Percentiles rank a stretch among this genome's conserved stretches.
These are phyloP conservation scores for Thumatha senex DNA, from an alignment of 2,888 invertebrate species.

Conservation along the genomic window DNA sequence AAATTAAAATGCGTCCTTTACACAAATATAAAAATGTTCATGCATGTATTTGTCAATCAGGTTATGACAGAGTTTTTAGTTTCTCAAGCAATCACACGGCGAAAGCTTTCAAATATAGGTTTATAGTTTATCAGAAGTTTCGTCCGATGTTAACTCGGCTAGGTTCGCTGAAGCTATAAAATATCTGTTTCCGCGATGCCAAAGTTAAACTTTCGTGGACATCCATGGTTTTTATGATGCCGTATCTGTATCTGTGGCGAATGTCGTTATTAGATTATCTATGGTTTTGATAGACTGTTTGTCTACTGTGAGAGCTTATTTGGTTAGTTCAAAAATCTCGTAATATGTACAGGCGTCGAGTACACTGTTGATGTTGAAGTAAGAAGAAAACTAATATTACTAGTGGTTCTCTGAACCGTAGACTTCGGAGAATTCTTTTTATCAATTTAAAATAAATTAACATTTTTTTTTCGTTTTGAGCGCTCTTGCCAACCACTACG, in stretches of 20 bases:
- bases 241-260: slow-evolving; percentile 1
- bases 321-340: too few species aligned
- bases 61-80: slow-evolving; percentile 14
- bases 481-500: too few species aligned
- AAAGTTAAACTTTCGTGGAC: slow-evolving; percentile 25
- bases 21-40: not conserved
- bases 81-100: slow-evolving; percentile 30
- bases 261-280: not conserved
- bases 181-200: slow-evolving; percentile 46
- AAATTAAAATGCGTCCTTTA: too few species aligned
- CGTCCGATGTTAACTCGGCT: slow-evolving; percentile 35
- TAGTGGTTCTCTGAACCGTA: too few species aligned
- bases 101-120: slow-evolving; percentile 59
- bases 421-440: too few species aligned
- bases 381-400: too few species aligned
- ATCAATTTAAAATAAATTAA: too few species aligned
- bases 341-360: too few species aligned
- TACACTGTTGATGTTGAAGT: too few species aligned
- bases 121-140: slow-evolving; percentile 69
- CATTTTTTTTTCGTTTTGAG: too few species aligned
- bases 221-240: slow-evolving; percentile 3
- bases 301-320: not conserved
- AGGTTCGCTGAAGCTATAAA: slow-evolving; percentile 59
- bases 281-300: not conserved
- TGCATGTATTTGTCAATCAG: too few species aligned